Evolutionary conservation across 2,888 invertebrate genomes (phyloP), one percentile per base, ranked within the genome.

Genomic region (Ashinkailepas kermadecensis): DNA sequence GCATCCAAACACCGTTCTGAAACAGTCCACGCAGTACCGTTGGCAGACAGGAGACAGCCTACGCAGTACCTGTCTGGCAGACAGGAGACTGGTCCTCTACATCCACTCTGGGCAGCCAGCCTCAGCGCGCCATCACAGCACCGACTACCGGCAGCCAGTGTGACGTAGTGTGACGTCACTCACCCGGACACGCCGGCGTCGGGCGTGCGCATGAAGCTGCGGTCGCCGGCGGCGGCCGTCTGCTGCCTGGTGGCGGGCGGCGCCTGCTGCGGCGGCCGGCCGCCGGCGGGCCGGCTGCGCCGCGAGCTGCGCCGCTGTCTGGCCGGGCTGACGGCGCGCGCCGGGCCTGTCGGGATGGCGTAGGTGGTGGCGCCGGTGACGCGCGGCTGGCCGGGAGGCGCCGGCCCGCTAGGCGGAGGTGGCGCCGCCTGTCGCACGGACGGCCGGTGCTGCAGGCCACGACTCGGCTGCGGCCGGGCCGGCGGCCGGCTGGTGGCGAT

Each of bases 131-230:
- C 39, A 4, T 4, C 39, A 1, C 39, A 39, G 39, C 39, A 4
- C 39, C 39, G 39, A 39, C 39, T 39, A 4, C 39, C 39, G 39
- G 39, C 39, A 39, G 39, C 39, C 39, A 39, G 39, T 39, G 39
- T 39, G 39, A 39, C 39, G 39, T 39, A 39, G 39, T 39, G 39
- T 39, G 39, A 39, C 39, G 39, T 39, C 39, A n/a, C 87, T 84
- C 85, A 89, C 88, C 89, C 89, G 65, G 89, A 87, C 23, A 88
- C 86, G 10, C 89, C 89, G 13, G 89, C 87, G 79, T 88, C 87
- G 58, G 89, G 88, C 9, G 88, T 87, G 81, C 86, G 85, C 87
- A 89, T 86, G 84, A 87, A 88, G 83, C 87, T 87, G 82, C 79
- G 39, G 58, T 59, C 21, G 81, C 82, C 67, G 80, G 65, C 15